Percentiles rank a stretch among this genome's conserved stretches.
Evolutionary conservation across 2,113 vertebrate species (phyloP).

Genomic region (Ammodytes dubius): DNA sequence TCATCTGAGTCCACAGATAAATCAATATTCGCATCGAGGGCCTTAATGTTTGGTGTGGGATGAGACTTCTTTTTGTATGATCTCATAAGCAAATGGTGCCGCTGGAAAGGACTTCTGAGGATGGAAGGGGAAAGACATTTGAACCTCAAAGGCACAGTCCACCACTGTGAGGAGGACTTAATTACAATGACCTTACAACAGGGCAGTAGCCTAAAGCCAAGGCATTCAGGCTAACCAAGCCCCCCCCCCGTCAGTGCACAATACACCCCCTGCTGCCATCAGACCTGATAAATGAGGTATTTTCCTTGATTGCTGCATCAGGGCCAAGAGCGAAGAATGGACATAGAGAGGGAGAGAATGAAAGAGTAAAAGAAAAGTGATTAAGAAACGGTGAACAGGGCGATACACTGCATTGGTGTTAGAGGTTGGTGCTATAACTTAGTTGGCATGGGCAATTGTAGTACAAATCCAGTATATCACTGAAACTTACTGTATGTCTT

Average conservation of each 20-base stretch:
- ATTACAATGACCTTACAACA: conserved; percentile 83
- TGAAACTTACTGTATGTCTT: background rate
- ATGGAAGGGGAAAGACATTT: conserved; percentile 74
- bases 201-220: conserved; percentile 73
- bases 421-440: conserved; percentile 1
- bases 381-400: conserved; percentile 13
- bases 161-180: conserved; percentile 77
- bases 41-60: conserved; percentile 76
- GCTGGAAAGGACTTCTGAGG: conserved; percentile 68
- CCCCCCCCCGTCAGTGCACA: conserved; percentile 46
- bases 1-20: conserved; percentile 74
- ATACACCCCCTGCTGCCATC: conserved; percentile 70
- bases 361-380: conserved; percentile 10
- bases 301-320: conserved; percentile 76
- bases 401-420: background rate
- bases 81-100: conserved; percentile 69
- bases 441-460: background rate
- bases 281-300: conserved; percentile 72
- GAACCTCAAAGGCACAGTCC: conserved; percentile 80
- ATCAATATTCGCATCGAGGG: conserved; percentile 80
- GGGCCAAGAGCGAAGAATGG: conserved; percentile 40
- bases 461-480: background rate
- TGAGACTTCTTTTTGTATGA: conserved; percentile 71
- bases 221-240: conserved; percentile 58
- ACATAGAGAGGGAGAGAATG: conserved; percentile 3